These are phyloP conservation scores for Gorsachius magnificus DNA, from an alignment of 2,797 vertebrate species.

Conservation along the genomic window DNA sequence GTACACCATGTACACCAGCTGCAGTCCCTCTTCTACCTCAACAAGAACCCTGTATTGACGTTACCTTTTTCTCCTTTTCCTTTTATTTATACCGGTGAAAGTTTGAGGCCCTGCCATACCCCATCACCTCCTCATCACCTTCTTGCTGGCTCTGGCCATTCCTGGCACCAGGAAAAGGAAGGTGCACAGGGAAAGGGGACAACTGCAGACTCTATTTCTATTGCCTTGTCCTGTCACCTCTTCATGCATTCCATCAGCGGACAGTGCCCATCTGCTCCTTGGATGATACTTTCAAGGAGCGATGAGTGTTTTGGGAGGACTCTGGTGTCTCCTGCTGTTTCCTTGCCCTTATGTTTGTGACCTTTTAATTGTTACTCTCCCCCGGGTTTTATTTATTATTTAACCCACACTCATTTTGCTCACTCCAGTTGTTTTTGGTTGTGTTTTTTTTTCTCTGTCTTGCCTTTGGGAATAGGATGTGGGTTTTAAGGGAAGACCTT, in stretches of 20 bases:
- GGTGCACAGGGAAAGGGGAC: too few relatives aligned
- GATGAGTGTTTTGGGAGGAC: neutral
- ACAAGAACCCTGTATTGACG: neutral
- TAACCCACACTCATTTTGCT: neutral
- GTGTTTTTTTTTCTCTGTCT: neutral
- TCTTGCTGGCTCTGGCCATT: neutral
- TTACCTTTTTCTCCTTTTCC: neutral
- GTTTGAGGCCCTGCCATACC: fast-evolving
- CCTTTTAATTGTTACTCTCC: neutral
- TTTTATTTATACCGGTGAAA: neutral
- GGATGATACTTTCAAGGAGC: neutral
- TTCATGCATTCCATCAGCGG: neutral
- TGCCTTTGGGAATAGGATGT: neutral
- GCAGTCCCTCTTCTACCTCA: neutral
- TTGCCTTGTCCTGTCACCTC: neutral
- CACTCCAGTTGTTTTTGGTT: neutral
- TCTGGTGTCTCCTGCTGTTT: neutral
- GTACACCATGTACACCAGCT: neutral
- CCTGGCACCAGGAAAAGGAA: neutral
- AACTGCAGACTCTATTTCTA: neutral
- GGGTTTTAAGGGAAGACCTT: neutral
- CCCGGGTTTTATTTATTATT: neutral
- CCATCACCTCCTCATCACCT: neutral
- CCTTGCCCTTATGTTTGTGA: neutral
- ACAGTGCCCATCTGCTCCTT: neutral